Base-by-base conservation (phyloP, 2,797 vertebrate species). In the Ctenopoma kingsleyae region DNA sequence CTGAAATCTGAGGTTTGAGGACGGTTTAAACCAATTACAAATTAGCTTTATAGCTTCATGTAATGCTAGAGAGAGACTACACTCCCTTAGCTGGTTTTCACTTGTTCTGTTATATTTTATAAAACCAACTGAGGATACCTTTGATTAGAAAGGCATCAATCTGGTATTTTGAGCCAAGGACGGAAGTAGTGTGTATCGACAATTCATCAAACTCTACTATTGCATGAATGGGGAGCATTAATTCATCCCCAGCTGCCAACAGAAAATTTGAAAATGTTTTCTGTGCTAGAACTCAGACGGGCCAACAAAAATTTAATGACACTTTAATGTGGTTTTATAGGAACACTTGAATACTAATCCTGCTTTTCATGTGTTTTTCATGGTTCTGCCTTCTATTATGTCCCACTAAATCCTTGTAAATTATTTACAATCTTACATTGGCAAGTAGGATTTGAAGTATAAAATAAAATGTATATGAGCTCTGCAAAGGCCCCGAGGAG, bases 11-110 rank as follows among this genome's bases (percentile, higher is more conserved):
- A 81, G 87, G 87, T 82, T 57, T 80, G 52, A 85, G 27, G 58
- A 83, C 58, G 78, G 84, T 69, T 78, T 86, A 85, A 71, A 86
- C 80, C 87, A 84, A 84, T 83, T 60, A 73, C 78, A 84, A 83
- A 86, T 87, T 76, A 82, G 62, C 74, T 76, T 68, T 32, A 22
- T 48, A 62, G 66, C 70, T 64, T 76, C 75, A 60, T 67, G 44
- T 68, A 53, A 83, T 60, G 44, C 71, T 65, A 35, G 27, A 72
- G 36, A 64, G 63, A 54, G 61, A 53, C 47, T 51, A 38, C 51
- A 50, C 67, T 66, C 70, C 67, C 63, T 43, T 13, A 47, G 70
- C 23, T 60, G 32, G n/a, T 79, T 82, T 76, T 82, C 70, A 68
- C 71, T 90, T 83, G 32, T 61, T 64, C 58, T 71, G 19, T 69